phyloP scores from a whole-genome alignment of 1,140 invertebrate genomes.

The Uloborus diversus region DNA sequence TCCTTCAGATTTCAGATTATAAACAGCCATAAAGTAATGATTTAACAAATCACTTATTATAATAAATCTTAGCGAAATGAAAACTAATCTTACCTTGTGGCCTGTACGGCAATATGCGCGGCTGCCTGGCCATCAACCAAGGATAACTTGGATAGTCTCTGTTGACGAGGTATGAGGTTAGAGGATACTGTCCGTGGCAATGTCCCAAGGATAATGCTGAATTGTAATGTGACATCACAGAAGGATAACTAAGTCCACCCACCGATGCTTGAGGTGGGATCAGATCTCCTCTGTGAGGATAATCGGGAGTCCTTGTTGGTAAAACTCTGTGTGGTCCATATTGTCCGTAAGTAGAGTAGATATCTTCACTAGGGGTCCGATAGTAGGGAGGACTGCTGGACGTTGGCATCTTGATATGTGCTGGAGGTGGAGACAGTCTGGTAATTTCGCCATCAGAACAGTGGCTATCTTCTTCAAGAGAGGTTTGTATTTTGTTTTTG shows the following conservation, averaged over 20 bases:
- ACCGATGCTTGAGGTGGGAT: not conserved
- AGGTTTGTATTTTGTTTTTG: not conserved
- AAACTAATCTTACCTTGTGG: conserved; percentile 46
- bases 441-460: conserved; percentile 24
- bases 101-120: conserved; percentile 40
- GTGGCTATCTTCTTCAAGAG: conserved; percentile 5
- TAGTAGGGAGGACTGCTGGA: not conserved
- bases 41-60: no score
- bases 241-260: conserved; percentile 18
- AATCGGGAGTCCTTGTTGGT: conserved; percentile 6
- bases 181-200: conserved; percentile 40
- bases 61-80: no score
- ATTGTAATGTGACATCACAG: conserved; percentile 39
- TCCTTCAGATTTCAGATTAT: no score
- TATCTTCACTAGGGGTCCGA: conserved; percentile 2
- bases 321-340: conserved; percentile 12
- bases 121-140: conserved; percentile 41
- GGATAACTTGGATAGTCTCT: conserved; percentile 34
- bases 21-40: no score
- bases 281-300: conserved; percentile 6
- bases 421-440: conserved; percentile 13
- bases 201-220: conserved; percentile 24
- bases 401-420: conserved; percentile 9
- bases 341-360: conserved; percentile 8
- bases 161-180: conserved; percentile 42